These are phyloP conservation scores for Arge pagana DNA, from an alignment of 2,888 invertebrate species.

Conservation along the genomic window DNA sequence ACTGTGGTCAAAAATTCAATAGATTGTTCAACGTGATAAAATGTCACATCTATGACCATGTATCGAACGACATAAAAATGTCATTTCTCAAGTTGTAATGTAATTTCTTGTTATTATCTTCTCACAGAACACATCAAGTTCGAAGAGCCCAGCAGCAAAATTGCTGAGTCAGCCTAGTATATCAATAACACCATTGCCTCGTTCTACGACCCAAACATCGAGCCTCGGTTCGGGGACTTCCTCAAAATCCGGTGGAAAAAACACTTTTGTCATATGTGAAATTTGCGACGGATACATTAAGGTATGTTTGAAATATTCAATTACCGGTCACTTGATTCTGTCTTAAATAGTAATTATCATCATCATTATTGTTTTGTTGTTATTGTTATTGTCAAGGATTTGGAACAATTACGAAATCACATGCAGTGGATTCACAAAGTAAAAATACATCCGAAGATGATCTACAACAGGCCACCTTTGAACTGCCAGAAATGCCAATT, in stretches of 20 bases:
- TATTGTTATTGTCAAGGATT: constrained; percentile 62
- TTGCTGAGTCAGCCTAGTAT: constrained; percentile 80
- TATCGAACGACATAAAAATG: too few relatives aligned
- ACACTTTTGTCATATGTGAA: constrained; percentile 91
- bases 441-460: constrained; percentile 95
- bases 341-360: neutral
- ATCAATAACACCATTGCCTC: constrained; percentile 86
- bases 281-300: constrained; percentile 97
- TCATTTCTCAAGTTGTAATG: too few relatives aligned
- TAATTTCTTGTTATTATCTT: constrained; percentile 24
- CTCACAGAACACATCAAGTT: constrained; percentile 52
- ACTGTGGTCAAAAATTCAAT: too few relatives aligned
- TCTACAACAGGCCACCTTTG: constrained; percentile 89
- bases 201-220: constrained; percentile 60
- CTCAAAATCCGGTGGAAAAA: constrained; percentile 65
- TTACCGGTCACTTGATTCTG: neutral
- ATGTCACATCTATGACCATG: too few relatives aligned
- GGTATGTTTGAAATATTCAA: constrained; percentile 43
- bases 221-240: constrained; percentile 53
- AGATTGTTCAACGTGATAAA: too few relatives aligned
- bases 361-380: neutral
- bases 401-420: constrained; percentile 91
- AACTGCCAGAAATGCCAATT: constrained; percentile 97
- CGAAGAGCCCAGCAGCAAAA: constrained; percentile 57
- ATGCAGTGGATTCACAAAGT: constrained; percentile 99